These are phyloP conservation scores for Drosophila borborema DNA, from an alignment of 2,888 invertebrate genomes.

Conservation along the genomic window DNA sequence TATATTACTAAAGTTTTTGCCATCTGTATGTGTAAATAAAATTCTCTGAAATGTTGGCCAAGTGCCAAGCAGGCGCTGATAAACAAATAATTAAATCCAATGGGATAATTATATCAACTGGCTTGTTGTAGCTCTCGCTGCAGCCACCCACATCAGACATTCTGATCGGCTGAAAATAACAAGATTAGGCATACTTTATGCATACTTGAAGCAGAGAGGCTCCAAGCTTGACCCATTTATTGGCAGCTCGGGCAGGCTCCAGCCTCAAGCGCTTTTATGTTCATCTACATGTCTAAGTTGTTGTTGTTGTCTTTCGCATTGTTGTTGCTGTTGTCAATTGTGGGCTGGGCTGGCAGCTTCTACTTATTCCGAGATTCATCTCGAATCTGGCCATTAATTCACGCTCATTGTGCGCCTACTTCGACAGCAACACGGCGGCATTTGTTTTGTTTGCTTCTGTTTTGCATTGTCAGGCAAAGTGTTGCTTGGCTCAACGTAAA, in stretches of 20 bases:
- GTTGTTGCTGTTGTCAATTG: conserved; percentile 20
- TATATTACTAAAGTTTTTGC: background rate
- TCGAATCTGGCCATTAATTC: conserved; percentile 72
- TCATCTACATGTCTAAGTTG: conserved; percentile 51
- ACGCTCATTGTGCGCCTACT: conserved; percentile 71
- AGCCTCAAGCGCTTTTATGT: conserved; percentile 51
- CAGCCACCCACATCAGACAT: conserved; percentile 39
- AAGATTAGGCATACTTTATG: conserved; percentile 76
- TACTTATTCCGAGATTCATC: conserved; percentile 57
- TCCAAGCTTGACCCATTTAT: conserved; percentile 68
- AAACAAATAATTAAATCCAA: conserved; percentile 42
- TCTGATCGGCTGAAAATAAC: conserved; percentile 44
- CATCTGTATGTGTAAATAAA: background rate
- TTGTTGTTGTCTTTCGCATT: conserved; percentile 14
- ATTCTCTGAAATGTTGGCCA: background rate
- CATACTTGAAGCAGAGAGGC: conserved; percentile 33
- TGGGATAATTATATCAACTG: conserved; percentile 39
- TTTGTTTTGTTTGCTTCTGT: conserved; percentile 41
- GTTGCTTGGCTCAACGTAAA: conserved; percentile 46
- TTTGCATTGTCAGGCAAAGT: conserved; percentile 69
- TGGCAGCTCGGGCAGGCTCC: conserved; percentile 23
- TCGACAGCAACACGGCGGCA: conserved; percentile 51
- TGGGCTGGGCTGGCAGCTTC: conserved; percentile 1
- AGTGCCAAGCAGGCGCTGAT: background rate
- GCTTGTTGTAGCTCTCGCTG: background rate